Evolutionary conservation across 2,888 invertebrate genomes (phyloP).

Genomic region (Alloscopus bannaensis): DNA sequence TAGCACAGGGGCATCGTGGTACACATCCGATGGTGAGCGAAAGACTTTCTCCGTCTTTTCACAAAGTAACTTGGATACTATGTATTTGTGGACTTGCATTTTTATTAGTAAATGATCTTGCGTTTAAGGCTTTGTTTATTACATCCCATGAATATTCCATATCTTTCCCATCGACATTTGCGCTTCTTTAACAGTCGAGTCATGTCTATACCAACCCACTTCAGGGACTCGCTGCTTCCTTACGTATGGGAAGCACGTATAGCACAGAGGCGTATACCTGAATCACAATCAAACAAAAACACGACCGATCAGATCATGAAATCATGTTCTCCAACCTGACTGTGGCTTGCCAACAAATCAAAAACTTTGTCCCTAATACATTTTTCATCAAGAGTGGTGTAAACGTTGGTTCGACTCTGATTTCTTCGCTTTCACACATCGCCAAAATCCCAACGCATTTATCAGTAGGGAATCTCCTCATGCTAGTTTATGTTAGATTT

Average conservation of each 20-base stretch:
- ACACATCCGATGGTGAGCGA: no score
- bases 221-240: neutral
- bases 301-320: conserved; percentile 30
- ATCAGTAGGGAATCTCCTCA: no score
- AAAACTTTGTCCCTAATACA: conserved; percentile 16
- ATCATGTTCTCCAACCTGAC: neutral
- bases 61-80: no score
- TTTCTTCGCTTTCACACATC: no score
- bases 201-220: conserved; percentile 15
- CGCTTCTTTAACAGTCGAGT: conserved; percentile 21
- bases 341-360: conserved; percentile 5
- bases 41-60: no score
- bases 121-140: neutral
- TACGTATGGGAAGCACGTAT: conserved; percentile 41
- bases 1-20: no score
- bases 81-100: conserved; percentile 9
- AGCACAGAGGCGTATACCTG: conserved; percentile 11
- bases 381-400: neutral
- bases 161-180: neutral
- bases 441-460: no score
- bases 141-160: conserved; percentile 7
- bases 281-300: conserved; percentile 23
- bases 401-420: no score
- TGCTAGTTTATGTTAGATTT: no score
- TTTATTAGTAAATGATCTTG: no score